Conservation (phyloP, 2,888 invertebrate species). For the Drosophila suboccidentalis region DNA sequence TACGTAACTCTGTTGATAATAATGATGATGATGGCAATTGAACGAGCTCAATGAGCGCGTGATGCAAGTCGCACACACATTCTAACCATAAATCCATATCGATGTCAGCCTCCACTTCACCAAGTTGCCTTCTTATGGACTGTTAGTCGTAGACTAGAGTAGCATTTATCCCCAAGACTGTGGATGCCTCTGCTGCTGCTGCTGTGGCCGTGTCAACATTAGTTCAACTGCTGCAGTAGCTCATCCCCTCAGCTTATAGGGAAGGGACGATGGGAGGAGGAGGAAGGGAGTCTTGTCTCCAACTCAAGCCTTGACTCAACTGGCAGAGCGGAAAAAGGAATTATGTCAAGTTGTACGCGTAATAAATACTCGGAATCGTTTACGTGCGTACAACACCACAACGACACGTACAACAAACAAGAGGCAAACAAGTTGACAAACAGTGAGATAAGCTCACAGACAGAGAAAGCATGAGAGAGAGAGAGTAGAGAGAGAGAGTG, state of each 20-base stretch:
- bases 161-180: constrained; percentile 34
- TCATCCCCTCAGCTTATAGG: constrained; percentile 16
- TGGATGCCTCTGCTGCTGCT: constrained; percentile 8
- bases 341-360: constrained; percentile 82
- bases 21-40: constrained; percentile 35
- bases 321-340: constrained; percentile 73
- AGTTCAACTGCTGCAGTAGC: constrained; percentile 64
- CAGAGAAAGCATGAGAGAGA: not conserved
- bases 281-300: constrained; percentile 12
- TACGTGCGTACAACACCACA: constrained; percentile 76
- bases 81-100: constrained; percentile 74
- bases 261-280: not conserved
- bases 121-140: not conserved
- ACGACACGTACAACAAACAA: constrained; percentile 72
- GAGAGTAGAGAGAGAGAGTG: not conserved
- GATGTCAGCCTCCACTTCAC: constrained; percentile 40
- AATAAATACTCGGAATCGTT: constrained; percentile 81
- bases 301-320: constrained; percentile 39
- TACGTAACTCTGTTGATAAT: constrained; percentile 25
- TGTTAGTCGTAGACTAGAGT: constrained; percentile 30
- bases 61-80: constrained; percentile 47
- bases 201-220: constrained; percentile 40
- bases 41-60: constrained; percentile 62
- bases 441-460: constrained; percentile 17
- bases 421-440: constrained; percentile 45